A percentile compares a stretch with the other conserved stretches of the same genome.
Conservation (phyloP, 2,113 vertebrate genomes). For the Microcebus lehilahytsara region DNA sequence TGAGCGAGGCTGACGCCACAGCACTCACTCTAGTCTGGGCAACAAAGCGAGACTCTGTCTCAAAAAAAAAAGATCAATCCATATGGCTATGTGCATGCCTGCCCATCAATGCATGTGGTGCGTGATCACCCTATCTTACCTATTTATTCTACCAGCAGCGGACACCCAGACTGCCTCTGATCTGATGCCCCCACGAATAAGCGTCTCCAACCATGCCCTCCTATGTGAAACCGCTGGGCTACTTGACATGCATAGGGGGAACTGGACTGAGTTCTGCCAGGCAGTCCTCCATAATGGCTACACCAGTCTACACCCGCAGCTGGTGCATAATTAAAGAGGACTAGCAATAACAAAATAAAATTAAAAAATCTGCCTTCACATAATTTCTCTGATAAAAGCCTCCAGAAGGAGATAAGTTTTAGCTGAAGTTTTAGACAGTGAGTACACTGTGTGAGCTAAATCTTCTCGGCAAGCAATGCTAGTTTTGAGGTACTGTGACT, state of each 20-base stretch:
- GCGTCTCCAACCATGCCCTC: too few relatives aligned
- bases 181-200: neutral
- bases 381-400: neutral
- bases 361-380: neutral
- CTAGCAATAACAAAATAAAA: neutral
- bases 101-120: neutral
- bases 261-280: neutral
- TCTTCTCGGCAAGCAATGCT: neutral
- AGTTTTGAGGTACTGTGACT: neutral
- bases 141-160: neutral
- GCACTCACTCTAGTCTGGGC: too few relatives aligned
- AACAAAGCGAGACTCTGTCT: too few relatives aligned
- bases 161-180: neutral
- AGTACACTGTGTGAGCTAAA: neutral
- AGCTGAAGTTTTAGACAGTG: neutral
- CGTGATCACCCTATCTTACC: neutral
- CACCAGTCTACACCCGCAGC: neutral
- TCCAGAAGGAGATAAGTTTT: neutral
- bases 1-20: too few relatives aligned
- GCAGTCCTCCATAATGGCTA: neutral
- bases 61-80: neutral
- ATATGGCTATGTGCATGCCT: neutral
- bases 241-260: too few relatives aligned
- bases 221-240: neutral
- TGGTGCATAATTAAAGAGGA: neutral